These are phyloP conservation scores for Mallateleia sp. DNA, from an alignment of 2,888 invertebrate species.

Conservation along the genomic window DNA sequence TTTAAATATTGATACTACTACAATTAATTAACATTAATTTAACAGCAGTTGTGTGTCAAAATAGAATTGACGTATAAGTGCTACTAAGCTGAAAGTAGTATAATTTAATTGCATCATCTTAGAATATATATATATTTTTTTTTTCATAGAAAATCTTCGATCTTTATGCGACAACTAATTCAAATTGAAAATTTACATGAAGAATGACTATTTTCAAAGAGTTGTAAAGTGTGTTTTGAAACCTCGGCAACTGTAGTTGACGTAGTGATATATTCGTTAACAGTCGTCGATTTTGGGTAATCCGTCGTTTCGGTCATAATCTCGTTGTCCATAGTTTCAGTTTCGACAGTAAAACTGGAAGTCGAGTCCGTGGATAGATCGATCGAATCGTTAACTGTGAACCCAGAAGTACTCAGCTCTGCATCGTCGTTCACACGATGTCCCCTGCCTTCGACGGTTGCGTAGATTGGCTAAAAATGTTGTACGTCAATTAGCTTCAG, in stretches of 20 bases:
- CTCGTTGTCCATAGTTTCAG: conserved; percentile 87
- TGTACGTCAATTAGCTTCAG: conserved; percentile 43
- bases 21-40: too few species aligned
- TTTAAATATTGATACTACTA: too few species aligned
- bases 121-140: too few species aligned
- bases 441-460: conserved; percentile 86
- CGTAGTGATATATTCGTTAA: conserved; percentile 75
- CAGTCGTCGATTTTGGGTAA: conserved; percentile 82
- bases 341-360: conserved; percentile 79
- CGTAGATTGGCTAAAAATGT: conserved; percentile 80
- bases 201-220: not conserved
- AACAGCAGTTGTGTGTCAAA: too few species aligned
- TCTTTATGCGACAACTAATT: too few species aligned
- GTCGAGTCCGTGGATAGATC: conserved; percentile 79
- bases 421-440: conserved; percentile 84
- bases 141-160: too few species aligned
- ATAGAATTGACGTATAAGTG: too few species aligned
- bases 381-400: conserved; percentile 75
- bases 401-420: conserved; percentile 78
- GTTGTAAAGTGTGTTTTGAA: not conserved
- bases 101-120: too few species aligned
- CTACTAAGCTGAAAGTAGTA: too few species aligned
- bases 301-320: conserved; percentile 86
- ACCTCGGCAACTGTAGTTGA: conserved; percentile 76
- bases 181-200: too few species aligned